Conservation (phyloP, 1,140 invertebrate genomes). For the Brachionus plicatilis region DNA sequence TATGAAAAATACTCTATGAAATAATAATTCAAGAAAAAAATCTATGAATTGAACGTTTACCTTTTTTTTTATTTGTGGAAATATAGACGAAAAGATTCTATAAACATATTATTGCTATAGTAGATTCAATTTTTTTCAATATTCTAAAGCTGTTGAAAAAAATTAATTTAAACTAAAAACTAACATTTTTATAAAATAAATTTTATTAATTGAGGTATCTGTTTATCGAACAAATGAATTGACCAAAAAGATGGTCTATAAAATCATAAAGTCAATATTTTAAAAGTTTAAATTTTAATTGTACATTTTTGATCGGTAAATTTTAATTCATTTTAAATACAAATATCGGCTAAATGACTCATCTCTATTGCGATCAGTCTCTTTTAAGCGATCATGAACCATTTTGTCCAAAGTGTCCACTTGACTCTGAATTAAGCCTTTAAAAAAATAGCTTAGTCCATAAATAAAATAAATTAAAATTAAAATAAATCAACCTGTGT, state of each 20-base stretch:
- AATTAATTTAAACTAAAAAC: not conserved
- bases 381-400: slow-evolving; percentile 19
- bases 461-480: slow-evolving; percentile 46
- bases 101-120: no score
- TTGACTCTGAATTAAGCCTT: slow-evolving; percentile 23
- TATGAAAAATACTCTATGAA: no score
- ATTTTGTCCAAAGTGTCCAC: not conserved
- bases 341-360: slow-evolving; percentile 24
- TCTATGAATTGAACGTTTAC: no score
- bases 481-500: slow-evolving; percentile 59
- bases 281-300: not conserved
- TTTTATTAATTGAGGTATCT: not conserved
- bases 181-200: not conserved
- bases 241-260: not conserved
- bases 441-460: slow-evolving; percentile 45
- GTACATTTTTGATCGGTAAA: not conserved
- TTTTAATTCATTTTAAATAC: slow-evolving; percentile 17
- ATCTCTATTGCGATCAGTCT: slow-evolving; percentile 13
- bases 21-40: no score
- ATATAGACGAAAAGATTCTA: no score
- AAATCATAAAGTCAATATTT: not conserved
- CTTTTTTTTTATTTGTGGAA: no score
- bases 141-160: no score
- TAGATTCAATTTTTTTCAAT: no score
- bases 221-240: not conserved